Evolutionary conservation across 1,140 invertebrate species (phyloP), one percentile per base, ranked within the genome.

Genomic region (Hypsibius dujardini): DNA sequence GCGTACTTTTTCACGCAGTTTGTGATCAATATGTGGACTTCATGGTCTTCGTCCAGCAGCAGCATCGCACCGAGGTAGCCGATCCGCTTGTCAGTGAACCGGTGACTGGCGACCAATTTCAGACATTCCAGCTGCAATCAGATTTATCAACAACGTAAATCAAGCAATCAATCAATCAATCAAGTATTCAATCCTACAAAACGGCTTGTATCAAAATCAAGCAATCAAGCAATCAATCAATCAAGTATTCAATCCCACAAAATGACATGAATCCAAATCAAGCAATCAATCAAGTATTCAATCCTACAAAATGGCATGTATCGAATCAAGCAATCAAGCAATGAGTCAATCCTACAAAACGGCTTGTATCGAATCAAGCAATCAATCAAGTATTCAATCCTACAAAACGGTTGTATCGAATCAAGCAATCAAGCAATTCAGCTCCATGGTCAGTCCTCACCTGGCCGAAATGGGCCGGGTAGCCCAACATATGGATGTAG

Each of bases 401-500:
- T 72, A 56, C 46, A 15, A 67, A 60, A 74, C 70, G 28, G 7
- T 12, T 7, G 46, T 69, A 45, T 28, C 7, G 46, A 12, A 28
- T 28, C 67, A 28, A 69, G 28, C 7, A 69, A 12, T 12, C 67
- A 28, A 70, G 40, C 42, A 28, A 46, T 14, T 3, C n/a, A 50
- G 14, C 12, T 70, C 14, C 56, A 62, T 46, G 12, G 70, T 3
- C 47, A 70, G 7, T 72, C n/a, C 60, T 70, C 74, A 84, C 83
- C 81, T 98, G 95, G 40, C 95, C 96, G 85, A 99, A 99, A 83
- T 99, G 96, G 71, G 96, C 95, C 72, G 95, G 95, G 84, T 99
- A 99, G 50, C 96, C 96, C 73, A 99, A 84, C 95, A 99, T 98
- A 81, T 99, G 95, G 80, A 99, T 98, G 79, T 99, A 99, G 0